Conservation (phyloP, 2,113 vertebrate species). For the Myanophis thanlyinensis region DNA sequence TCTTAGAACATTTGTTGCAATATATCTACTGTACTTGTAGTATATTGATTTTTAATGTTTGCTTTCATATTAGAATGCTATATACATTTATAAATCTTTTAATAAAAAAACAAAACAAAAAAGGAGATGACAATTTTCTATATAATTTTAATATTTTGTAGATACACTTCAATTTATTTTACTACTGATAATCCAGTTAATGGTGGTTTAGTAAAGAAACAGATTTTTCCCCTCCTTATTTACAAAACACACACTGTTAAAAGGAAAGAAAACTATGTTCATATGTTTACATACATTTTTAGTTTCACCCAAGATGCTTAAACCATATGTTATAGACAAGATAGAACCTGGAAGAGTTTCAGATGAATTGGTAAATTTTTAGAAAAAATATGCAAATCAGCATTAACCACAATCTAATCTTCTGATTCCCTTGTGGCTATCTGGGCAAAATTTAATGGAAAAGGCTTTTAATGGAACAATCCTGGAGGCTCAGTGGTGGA, state of each 20-base stretch:
- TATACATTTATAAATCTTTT: neutral
- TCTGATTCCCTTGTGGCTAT: neutral
- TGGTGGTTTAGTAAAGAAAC: conserved; percentile 29
- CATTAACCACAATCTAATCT: neutral
- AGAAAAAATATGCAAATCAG: neutral
- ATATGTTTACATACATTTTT: neutral
- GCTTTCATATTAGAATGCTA: neutral
- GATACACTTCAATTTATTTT: conserved; percentile 14
- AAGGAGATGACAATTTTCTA: neutral
- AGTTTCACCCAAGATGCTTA: neutral
- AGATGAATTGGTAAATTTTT: no score
- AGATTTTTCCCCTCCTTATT: conserved; percentile 19
- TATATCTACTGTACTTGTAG: accelerated
- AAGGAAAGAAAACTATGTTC: conserved; percentile 31
- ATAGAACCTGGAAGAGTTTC: neutral
- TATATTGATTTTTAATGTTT: neutral
- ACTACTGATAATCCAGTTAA: conserved; percentile 27
- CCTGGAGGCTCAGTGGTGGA: no score
- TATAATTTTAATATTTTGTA: neutral
- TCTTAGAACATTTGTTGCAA: conserved; percentile 16
- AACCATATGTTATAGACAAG: neutral
- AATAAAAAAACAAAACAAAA: neutral
- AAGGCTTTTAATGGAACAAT: neutral
- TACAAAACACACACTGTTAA: conserved; percentile 25
- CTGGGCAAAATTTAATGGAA: neutral